Percentiles rank a stretch among this genome's conserved stretches.
Evolutionary conservation across 1,140 invertebrate genomes (phyloP).

Genomic region (Drosophila busckii): DNA sequence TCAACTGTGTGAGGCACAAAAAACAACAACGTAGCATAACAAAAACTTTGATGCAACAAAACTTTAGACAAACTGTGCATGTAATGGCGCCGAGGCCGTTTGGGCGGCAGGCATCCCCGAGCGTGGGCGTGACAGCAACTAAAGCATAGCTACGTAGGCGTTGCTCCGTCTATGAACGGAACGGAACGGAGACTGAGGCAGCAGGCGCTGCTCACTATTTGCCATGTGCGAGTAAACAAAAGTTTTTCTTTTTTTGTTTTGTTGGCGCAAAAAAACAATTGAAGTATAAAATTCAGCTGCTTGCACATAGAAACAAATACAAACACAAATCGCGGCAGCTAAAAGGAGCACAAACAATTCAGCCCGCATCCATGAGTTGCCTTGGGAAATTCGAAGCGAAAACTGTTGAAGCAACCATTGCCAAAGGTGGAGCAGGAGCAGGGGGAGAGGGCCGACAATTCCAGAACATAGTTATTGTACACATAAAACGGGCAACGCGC

Average conservation of each 20-base stretch:
- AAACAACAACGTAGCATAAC: constrained; percentile 54
- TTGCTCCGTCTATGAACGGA: constrained; percentile 1
- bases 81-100: not conserved
- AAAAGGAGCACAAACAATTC: constrained; percentile 14
- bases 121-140: constrained; percentile 21
- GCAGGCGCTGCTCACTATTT: constrained; percentile 36
- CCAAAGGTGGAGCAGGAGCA: constrained; percentile 20
- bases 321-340: constrained; percentile 31
- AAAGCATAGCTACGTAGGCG: constrained; percentile 26
- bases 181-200: not conserved
- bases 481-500: constrained; percentile 34
- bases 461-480: constrained; percentile 24
- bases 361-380: constrained; percentile 22
- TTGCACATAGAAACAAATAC: constrained; percentile 12
- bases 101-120: not conserved
- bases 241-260: too few species aligned
- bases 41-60: constrained; percentile 68
- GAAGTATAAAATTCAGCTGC: constrained; percentile 55
- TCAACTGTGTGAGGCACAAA: constrained; percentile 58
- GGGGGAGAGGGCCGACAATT: constrained; percentile 6
- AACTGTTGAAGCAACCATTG: constrained; percentile 16
- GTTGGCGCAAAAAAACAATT: constrained; percentile 70
- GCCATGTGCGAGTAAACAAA: constrained; percentile 72
- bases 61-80: constrained; percentile 45
- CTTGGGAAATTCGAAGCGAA: not conserved